These are phyloP conservation scores for Halichoerus grypus DNA, from an alignment of 2,113 vertebrate species.

Conservation along the genomic window DNA sequence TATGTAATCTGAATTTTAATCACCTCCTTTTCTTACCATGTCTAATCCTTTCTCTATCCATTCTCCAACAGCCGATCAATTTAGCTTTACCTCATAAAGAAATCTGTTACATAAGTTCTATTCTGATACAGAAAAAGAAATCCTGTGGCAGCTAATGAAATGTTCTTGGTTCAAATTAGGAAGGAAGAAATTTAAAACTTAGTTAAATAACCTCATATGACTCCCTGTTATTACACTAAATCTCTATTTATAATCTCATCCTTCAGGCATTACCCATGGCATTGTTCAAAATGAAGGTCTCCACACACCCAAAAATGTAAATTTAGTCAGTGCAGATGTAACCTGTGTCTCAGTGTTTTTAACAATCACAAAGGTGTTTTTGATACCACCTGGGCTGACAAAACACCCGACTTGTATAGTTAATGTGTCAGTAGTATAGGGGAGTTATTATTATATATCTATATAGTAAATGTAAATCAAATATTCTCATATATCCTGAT, in stretches of 20 bases:
- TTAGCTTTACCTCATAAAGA: slow-evolving; percentile 74
- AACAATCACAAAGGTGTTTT: not conserved
- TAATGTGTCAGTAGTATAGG: not conserved
- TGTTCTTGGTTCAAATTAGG: slow-evolving; percentile 70
- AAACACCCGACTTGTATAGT: not conserved
- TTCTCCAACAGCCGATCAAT: slow-evolving; percentile 70
- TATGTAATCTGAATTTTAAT: slow-evolving; percentile 78
- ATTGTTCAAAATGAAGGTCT: not conserved
- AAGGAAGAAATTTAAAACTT: slow-evolving; percentile 60
- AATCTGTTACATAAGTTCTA: slow-evolving; percentile 68
- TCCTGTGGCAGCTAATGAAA: slow-evolving; percentile 50
- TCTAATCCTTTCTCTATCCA: slow-evolving; percentile 66
- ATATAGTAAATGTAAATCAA: slow-evolving; percentile 27
- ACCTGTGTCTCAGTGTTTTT: not conserved
- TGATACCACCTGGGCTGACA: not conserved
- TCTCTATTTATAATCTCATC: slow-evolving; percentile 24
- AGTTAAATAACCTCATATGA: slow-evolving; percentile 71
- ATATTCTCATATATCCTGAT: not conserved
- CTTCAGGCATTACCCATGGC: not conserved
- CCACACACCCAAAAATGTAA: not conserved
- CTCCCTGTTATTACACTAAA: not conserved
- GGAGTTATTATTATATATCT: not conserved
- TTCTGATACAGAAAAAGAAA: slow-evolving; percentile 53
- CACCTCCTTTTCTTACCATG: slow-evolving; percentile 67
- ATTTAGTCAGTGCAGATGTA: not conserved